Evolutionary conservation across 2,113 vertebrate species (phyloP), one percentile per base, ranked within the genome.

Genomic region (Grammatotria lemairii): DNA sequence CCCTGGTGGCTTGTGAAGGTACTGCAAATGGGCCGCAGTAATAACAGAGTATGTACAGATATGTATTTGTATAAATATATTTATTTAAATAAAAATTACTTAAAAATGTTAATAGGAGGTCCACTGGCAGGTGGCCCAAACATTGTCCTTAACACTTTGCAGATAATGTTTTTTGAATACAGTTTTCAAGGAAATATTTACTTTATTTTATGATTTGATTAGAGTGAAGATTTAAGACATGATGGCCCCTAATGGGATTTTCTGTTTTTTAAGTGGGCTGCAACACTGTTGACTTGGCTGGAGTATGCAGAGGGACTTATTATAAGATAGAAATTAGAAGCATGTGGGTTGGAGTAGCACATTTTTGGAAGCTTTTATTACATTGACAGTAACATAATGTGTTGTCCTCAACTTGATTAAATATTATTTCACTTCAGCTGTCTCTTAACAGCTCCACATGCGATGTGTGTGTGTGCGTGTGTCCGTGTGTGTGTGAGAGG

Each of bases 391-490:
- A 49, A 12, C 42, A 78, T 78, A 78, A 78, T 73, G 68, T 73
- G 13, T 73, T 73, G 38, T 45, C 21, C 5, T 73, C 40, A 45
- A 45, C 68, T 73, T 45, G 21, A 45, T 73, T 5, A 45, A 73
- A 73, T 73, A 73, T 73, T 42, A 73, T 73, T 73, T 73, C 68
- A 26, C 38, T 73, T 73, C 38, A 73, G 68, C 38, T 73, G 38
- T 73, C 68, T 73, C n/a, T 26, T 45, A 16, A 45, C 68, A 17
- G 21, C 21, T 2, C 68, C 68, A 16, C 65, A 70, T 38, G 7
- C 2, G 2, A 0, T 31, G 8, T 6, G 14, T 9, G 26, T 2
- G 16, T 8, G 31, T 8, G 12, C 0, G 13, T 5, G 54, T 26
- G 9, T 6, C 13, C 3, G 19, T 10, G 9, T 21, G 19, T 23